Evolutionary conservation across 2,888 invertebrate genomes (phyloP), one percentile per base, ranked within the genome.

Genomic region (Antitype chi): DNA sequence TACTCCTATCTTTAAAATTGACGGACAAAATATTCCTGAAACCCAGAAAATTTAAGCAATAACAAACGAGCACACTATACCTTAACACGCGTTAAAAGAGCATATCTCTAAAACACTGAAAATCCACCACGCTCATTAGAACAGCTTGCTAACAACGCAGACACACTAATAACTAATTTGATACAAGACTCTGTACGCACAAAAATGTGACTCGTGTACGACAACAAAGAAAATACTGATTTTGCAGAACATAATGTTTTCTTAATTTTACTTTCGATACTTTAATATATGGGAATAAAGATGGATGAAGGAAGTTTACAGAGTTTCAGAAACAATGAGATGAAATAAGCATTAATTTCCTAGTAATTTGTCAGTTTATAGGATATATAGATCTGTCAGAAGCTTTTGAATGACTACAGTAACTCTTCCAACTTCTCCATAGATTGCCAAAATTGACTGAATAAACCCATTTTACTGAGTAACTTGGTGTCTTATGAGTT

Each of bases 61-160:
- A 47, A 47, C 0, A 47, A 7, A 25, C 5, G 11, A 57, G 38
- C 5, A 49, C 2, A 23, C 72, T 84, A 3, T 15, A 23, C 76
- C 69, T 82, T 82, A 82, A 82, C n/a, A 57, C 9, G 25, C 38
- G 17, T 49, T 69, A 59, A 64, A 82, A 74, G 1, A 76, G 57
- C 81, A 13, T 82, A 76, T 63, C 70, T 71, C 60, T 53, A 20
- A 20, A 84, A 75, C 47, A 28, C 28, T 72, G 32, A 70, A 78
- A 85, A 85, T 82, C 57, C 8, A 47, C 47, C 57, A 82, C 81
- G 69, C 76, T 76, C 52, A 76, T 85, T 85, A 82, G 28, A 52
- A 15, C 20, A 60, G 49, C 71, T 17, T 1, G 28, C 75, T 84
- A 68, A 71, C 52, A 57, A 75, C 23, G n/a, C 11, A 70, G 70